Conservation (phyloP, 2,113 vertebrate genomes). For the Colossoma macropomum region DNA sequence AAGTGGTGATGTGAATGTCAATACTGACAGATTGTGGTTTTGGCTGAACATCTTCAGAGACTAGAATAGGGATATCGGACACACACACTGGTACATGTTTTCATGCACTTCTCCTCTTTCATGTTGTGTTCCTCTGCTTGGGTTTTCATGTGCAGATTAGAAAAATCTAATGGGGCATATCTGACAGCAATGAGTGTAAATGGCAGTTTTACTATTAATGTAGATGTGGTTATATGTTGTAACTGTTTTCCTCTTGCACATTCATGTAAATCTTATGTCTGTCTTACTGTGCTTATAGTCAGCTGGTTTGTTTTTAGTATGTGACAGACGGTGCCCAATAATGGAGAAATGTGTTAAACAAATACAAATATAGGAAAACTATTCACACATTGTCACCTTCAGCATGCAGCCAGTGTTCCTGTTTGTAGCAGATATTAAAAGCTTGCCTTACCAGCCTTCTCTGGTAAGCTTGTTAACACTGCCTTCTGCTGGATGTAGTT, state of each 20-base stretch:
- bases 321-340: background rate
- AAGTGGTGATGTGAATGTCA: constrained; percentile 7
- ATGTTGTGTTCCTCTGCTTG: background rate
- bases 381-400: background rate
- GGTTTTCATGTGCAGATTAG: background rate
- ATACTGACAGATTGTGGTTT: background rate
- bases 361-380: background rate
- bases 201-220: background rate
- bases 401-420: background rate
- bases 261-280: background rate
- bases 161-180: background rate
- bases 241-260: too few relatives aligned
- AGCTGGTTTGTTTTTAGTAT: background rate
- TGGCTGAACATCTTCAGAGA: constrained; percentile 5
- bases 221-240: background rate
- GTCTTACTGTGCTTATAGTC: background rate
- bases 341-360: background rate
- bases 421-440: background rate
- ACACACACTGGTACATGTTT: background rate
- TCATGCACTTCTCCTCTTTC: background rate
- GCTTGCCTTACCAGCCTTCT: background rate
- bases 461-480: background rate
- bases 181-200: background rate
- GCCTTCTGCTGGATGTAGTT: background rate
- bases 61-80: background rate